These are phyloP conservation scores for Patiria pectinifera DNA, from an alignment of 53 echinoderm and acorn worm genomes.

Conservation along the genomic window DNA sequence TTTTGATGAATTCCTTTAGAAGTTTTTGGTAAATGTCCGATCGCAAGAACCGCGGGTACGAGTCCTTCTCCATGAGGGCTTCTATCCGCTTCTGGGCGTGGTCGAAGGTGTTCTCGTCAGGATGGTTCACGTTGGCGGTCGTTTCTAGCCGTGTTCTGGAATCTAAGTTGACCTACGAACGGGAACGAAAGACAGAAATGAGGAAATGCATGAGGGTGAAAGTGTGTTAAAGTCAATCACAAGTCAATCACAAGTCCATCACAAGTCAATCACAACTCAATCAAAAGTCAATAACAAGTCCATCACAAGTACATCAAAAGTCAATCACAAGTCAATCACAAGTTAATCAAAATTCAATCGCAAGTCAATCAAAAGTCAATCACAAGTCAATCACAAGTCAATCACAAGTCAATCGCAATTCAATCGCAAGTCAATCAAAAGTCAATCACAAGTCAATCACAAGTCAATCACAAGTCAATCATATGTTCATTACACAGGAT, in stretches of 20 bases:
- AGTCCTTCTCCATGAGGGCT: slow-evolving; percentile 99
- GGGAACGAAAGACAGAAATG: background rate
- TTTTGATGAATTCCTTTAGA: slow-evolving; percentile 72
- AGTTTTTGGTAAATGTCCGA: slow-evolving; percentile 96
- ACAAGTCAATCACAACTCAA: background rate
- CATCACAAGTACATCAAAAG: too few relatives aligned
- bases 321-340: too few relatives aligned
- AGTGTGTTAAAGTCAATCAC: too few relatives aligned
- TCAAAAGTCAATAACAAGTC: background rate
- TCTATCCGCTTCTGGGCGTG: slow-evolving; percentile 99
- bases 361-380: too few relatives aligned
- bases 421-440: too few relatives aligned
- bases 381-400: too few relatives aligned
- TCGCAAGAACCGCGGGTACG: slow-evolving; percentile 95
- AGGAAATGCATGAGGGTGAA: background rate
- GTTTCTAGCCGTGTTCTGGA: slow-evolving; percentile 94
- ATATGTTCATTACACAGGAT: too few relatives aligned
- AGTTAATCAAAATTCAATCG: too few relatives aligned
- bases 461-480: too few relatives aligned
- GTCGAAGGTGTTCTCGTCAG: slow-evolving; percentile 95
- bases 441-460: too few relatives aligned
- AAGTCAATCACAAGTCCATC: too few relatives aligned
- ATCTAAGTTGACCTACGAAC: slow-evolving; percentile 89
- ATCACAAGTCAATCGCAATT: too few relatives aligned
- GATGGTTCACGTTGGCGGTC: slow-evolving; percentile 85